Evolutionary conservation across 2,113 vertebrate species (phyloP), one percentile per base, ranked within the genome.

Genomic region (Chlamydotis undulata): DNA sequence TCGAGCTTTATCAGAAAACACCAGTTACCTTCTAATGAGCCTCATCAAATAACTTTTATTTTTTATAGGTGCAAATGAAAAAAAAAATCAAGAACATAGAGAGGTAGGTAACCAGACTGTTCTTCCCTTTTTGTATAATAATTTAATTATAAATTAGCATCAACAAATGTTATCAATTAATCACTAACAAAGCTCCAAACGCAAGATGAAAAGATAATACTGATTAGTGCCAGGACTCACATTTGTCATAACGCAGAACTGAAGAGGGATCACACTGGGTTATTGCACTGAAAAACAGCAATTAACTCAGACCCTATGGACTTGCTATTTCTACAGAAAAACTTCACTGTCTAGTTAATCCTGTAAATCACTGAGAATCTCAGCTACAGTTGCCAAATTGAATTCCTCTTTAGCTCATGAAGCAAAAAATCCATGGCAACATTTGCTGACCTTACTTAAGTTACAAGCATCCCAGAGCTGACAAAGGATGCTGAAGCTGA

Each of bases 11-110:
- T 41, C 49, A 94, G 79, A 87, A 94, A 94, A 89, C 19, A 83
- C 28, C 39, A 76, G 53, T 65, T 59, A 74, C 29, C n/a, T 43
- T 88, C 92, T 75, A 95, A 82, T 41, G 13, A 97, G 64, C 33
- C n/a, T 89, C 86, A 86, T 61, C 89, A 96, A 97, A 81, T 81
- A 13, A 86, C n/a, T 76, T 94, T 57, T 89, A 56, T 52, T 95
- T 84, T 90, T 81, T 57, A 35, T 33, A 73, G 49, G n/a, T 89
- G 37, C 4, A 60, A 95, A 82, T 21, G 75, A 33, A 49, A 28
- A 83, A n/a, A 74, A 10, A 19, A 61, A 73, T 25, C 28, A 85
- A 73, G 5, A 45, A 18, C 31, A 80, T 2, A 13, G 45, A 83
- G 24, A 87, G 50, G 29, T 39, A 86, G 35, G 59, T 37, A 87